Base-by-base conservation (phyloP, 2,888 invertebrate genomes). In the Biston betularia region DNA sequence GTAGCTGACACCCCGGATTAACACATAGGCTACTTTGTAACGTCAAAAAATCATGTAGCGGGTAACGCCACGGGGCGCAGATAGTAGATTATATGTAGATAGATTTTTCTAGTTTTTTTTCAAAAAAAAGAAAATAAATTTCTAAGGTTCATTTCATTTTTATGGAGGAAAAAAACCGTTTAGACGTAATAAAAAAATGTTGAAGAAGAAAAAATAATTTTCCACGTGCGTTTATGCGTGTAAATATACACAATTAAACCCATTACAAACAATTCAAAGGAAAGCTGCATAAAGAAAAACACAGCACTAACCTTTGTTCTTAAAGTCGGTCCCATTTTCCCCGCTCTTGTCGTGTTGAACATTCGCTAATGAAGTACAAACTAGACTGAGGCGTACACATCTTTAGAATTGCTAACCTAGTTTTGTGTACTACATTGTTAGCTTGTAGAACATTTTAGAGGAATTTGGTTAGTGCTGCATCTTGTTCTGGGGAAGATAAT, bases 281-380 rank as follows among this genome's bases (percentile, higher is more conserved):
- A 49, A 55, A 42, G 44, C 35, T 44, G 42, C 55, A 60, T 54
- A 60, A 65, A 65, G 59, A 60, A 65, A 63, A 65, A 65, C 42
- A 59, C 55, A 58, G 57, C 48, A 44, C 59, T 50, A 60, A 65
- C 60, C 60, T 65, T 65, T 65, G 60, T 65, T 60, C 50, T 15
- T 58, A 38, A 59, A 65, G 65, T 50, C 55, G 59, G 54, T 45
- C 60, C 60, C 50, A 60, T 56, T 60, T 54, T 45, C 15, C 54
- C 35, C 15, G 49, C 55, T 60, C 65, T 60, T 52, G 60, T 65
- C 60, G 60, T 60, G 59, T 65, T 55, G 65, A 60, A 60, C 55
- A 50, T 60, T 60, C 65, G 50, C 60, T 65, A 65, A 65, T 65
- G 65, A 65, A 65, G 65, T 65, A 65, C 65, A 56, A 65, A 65